These are phyloP conservation scores for Pseudochirops cupreus DNA, from an alignment of 2,797 vertebrate genomes.

Conservation along the genomic window DNA sequence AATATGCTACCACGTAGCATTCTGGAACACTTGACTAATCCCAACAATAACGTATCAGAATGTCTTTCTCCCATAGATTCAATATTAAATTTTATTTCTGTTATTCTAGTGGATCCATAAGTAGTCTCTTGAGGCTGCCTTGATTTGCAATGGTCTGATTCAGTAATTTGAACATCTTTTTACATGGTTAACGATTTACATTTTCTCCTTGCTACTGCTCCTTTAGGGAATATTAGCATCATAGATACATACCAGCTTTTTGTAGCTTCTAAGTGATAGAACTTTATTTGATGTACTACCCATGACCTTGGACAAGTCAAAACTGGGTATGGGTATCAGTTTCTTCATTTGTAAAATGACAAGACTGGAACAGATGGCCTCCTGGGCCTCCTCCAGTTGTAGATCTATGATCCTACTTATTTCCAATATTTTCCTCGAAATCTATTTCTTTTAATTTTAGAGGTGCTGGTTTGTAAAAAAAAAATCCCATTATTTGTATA, in stretches of 20 bases:
- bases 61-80: background rate
- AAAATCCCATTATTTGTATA: background rate
- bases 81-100: background rate
- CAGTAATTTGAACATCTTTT: background rate
- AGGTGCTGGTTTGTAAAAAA: background rate
- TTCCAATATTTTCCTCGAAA: background rate
- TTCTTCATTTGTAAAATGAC: background rate
- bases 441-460: background rate
- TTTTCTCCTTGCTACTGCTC: background rate
- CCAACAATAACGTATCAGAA: background rate
- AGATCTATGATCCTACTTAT: background rate
- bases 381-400: background rate
- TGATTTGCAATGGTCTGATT: background rate
- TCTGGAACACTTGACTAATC: background rate
- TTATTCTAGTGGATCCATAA: background rate
- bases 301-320: background rate
- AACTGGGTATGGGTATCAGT: background rate
- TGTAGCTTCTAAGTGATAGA: background rate
- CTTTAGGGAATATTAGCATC: background rate
- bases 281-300: background rate
- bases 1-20: background rate
- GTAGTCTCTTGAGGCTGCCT: background rate
- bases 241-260: background rate
- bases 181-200: background rate
- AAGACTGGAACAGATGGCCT: background rate